Evolutionary conservation across 2,113 vertebrate species (phyloP).

Genomic region (Meriones unguiculatus): DNA sequence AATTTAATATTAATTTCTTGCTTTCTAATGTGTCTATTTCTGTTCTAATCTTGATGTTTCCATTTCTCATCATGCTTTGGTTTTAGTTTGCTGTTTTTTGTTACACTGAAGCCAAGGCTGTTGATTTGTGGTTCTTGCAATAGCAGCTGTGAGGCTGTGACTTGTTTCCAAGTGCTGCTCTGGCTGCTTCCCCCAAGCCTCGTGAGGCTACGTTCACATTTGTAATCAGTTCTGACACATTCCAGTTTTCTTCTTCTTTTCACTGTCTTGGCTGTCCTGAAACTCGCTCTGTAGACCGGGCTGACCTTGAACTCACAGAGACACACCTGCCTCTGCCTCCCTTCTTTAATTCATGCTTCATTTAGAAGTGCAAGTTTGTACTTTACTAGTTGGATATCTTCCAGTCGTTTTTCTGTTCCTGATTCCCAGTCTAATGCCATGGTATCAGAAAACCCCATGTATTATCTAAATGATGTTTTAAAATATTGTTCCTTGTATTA

Average conservation of each 20-base stretch:
- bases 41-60: neutral
- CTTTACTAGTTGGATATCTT: constrained; percentile 26
- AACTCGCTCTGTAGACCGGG: neutral
- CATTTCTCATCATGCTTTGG: neutral
- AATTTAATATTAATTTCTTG: constrained; percentile 31
- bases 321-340: neutral
- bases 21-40: neutral
- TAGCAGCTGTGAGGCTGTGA: neutral
- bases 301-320: neutral
- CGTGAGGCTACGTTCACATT: neutral
- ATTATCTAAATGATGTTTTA: neutral
- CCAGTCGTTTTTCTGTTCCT: neutral
- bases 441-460: neutral
- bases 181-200: neutral
- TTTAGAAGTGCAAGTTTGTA: constrained; percentile 40
- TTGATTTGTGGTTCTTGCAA: constrained; percentile 1
- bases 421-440: neutral
- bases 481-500: neutral
- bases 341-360: neutral
- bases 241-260: constrained; percentile 35
- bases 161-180: constrained; percentile 8
- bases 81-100: constrained; percentile 4
- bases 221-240: constrained; percentile 22
- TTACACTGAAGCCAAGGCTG: constrained; percentile 25
- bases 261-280: neutral